Evolutionary conservation across 2,888 invertebrate species (phyloP).

Genomic region (Rhorus exstirpatorius): DNA sequence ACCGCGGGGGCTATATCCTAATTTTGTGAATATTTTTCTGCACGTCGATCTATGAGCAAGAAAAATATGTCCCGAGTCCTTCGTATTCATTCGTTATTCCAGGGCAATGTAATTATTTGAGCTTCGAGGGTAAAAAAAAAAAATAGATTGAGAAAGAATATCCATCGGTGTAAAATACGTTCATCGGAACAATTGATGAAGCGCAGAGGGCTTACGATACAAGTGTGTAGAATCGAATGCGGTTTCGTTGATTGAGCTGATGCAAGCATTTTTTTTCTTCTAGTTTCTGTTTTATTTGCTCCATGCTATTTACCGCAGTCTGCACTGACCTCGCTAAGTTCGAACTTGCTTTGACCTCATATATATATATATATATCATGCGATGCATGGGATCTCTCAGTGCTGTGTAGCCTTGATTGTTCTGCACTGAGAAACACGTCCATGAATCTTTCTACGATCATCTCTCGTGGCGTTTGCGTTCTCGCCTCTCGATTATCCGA

Average conservation of each 20-base stretch:
- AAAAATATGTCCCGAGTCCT: constrained; percentile 26
- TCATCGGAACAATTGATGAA: constrained; percentile 17
- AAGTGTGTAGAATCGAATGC: background rate
- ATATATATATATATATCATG: no score
- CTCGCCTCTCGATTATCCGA: constrained; percentile 17
- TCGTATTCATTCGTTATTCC: background rate
- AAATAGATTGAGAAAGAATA: background rate
- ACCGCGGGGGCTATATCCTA: background rate
- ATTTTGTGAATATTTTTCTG: constrained; percentile 47
- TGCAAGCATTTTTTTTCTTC: constrained; percentile 11
- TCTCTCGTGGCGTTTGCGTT: background rate
- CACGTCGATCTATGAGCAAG: constrained; percentile 11
- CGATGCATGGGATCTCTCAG: background rate
- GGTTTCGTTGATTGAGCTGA: background rate
- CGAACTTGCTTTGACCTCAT: background rate
- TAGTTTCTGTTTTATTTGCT: background rate
- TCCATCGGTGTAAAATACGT: constrained; percentile 4
- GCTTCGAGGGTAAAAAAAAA: constrained; percentile 5
- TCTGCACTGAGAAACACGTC: constrained; percentile 7
- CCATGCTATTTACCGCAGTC: constrained; percentile 5
- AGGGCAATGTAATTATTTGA: constrained; percentile 5
- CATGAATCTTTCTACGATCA: constrained; percentile 19
- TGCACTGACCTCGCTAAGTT: background rate
- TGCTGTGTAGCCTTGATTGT: constrained; percentile 8
- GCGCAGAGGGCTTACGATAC: constrained; percentile 1